These are phyloP conservation scores for Polyploca ridens DNA, from an alignment of 2,888 invertebrate genomes.

Conservation along the genomic window DNA sequence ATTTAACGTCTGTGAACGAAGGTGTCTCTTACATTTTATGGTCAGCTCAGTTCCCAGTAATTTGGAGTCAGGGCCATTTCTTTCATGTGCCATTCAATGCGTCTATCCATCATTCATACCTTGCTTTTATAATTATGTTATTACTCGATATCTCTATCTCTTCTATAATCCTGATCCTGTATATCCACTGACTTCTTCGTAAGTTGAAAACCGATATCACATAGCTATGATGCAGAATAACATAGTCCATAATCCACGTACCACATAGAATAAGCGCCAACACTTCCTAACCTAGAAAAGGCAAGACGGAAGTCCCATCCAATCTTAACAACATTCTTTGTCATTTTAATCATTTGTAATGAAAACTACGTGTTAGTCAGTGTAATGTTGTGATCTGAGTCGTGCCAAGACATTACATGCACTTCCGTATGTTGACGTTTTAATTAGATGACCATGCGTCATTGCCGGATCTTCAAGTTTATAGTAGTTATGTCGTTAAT, in stretches of 20 bases:
- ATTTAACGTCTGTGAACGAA: too few species aligned
- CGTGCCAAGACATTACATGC: neutral
- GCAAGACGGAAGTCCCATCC: neutral
- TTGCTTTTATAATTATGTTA: too few species aligned
- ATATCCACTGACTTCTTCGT: neutral
- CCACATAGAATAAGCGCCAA: neutral
- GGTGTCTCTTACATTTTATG: too few species aligned
- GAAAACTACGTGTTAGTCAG: neutral
- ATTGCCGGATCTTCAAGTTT: neutral
- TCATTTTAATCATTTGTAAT: neutral
- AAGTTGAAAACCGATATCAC: neutral
- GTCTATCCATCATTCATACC: too few species aligned
- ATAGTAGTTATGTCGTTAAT: neutral
- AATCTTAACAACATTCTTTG: neutral
- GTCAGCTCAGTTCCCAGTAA: too few species aligned
- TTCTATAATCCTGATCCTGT: neutral
- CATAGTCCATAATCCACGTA: neutral
- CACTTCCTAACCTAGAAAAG: constrained; percentile 14
- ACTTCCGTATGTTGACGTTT: constrained; percentile 1
- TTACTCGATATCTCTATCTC: too few species aligned
- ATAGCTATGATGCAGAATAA: neutral
- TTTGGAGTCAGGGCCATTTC: too few species aligned
- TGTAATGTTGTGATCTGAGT: neutral
- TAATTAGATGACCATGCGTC: constrained; percentile 3
- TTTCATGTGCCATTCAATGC: too few species aligned